A percentile compares a stretch with the other conserved stretches of the same genome.
These are phyloP conservation scores for Habrosyne pyritoides DNA, from an alignment of 2,888 invertebrate genomes.

Conservation along the genomic window DNA sequence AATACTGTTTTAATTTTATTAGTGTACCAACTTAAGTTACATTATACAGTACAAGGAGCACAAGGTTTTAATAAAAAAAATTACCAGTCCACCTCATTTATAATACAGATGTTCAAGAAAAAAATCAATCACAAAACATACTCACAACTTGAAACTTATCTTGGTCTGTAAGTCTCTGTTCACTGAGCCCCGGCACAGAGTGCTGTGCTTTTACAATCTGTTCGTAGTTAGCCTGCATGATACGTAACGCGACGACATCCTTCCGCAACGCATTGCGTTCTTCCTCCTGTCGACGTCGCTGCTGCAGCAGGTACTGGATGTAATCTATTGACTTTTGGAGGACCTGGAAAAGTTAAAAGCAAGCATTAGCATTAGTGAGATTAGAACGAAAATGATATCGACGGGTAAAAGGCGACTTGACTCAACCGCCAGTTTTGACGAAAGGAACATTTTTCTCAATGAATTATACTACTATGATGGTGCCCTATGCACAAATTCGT, in stretches of 20 bases:
- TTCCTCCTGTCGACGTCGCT: slow-evolving; percentile 97
- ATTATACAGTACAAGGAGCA: too few species aligned
- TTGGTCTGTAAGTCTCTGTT: slow-evolving; percentile 95
- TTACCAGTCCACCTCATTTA: too few species aligned
- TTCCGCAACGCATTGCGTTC: slow-evolving; percentile 94
- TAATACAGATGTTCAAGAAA: neutral
- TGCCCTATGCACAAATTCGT: too few species aligned
- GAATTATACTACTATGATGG: too few species aligned
- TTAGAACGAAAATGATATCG: too few species aligned
- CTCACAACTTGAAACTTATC: slow-evolving; percentile 98
- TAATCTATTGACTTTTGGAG: slow-evolving; percentile 97
- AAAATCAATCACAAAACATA: slow-evolving; percentile 24
- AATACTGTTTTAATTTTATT: too few species aligned
- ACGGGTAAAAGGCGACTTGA: too few species aligned
- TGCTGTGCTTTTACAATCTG: slow-evolving; percentile 98
- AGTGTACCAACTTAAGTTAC: too few species aligned
- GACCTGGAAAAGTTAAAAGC: slow-evolving; percentile 71
- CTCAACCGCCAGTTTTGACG: too few species aligned
- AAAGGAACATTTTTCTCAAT: too few species aligned
- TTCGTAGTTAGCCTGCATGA: slow-evolving; percentile 97
- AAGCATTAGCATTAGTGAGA: too few species aligned
- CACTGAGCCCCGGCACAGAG: slow-evolving; percentile 93
- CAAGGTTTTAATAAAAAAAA: too few species aligned
- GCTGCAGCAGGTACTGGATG: slow-evolving; percentile 94
- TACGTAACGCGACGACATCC: slow-evolving; percentile 96